phyloP scores from a whole-genome alignment of 2,888 invertebrate species.

The Melieria crassipennis region DNA sequence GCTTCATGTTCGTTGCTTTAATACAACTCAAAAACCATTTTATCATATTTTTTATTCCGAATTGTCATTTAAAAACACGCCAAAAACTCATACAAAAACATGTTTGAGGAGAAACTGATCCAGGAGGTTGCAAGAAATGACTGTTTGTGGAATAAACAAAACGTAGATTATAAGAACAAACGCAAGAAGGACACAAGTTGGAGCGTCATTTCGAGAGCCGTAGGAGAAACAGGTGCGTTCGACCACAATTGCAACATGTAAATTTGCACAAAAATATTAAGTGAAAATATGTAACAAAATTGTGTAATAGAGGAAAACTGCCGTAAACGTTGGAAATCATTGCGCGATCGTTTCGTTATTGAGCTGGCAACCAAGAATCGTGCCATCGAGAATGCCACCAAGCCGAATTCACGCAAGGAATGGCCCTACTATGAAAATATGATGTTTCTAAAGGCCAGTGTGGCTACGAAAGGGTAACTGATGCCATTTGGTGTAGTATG shows the following conservation, averaged over 20 bases:
- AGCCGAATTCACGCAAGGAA: background rate
- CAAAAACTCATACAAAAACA: background rate
- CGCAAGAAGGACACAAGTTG: conserved; percentile 18
- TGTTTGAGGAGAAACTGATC: conserved; percentile 22
- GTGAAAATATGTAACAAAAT: too few relatives aligned
- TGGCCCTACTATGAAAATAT: conserved; percentile 18
- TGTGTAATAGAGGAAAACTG: conserved; percentile 3
- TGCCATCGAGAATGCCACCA: background rate
- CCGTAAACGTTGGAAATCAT: conserved; percentile 15
- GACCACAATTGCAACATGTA: too few relatives aligned
- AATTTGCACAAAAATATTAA: too few relatives aligned
- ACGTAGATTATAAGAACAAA: conserved; percentile 15
- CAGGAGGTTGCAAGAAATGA: conserved; percentile 17
- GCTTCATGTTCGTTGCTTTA: too few relatives aligned
- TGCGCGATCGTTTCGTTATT: conserved; percentile 23
- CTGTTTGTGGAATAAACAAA: conserved; percentile 23
- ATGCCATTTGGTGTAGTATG: too few relatives aligned
- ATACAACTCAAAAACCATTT: too few relatives aligned
- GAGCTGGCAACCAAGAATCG: background rate
- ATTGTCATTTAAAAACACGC: too few relatives aligned
- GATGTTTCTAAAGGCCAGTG: conserved; percentile 2
- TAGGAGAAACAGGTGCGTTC: conserved; percentile 17
- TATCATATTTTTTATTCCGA: too few relatives aligned
- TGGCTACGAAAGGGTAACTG: conserved; percentile 11
- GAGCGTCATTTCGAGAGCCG: conserved; percentile 13